These are phyloP conservation scores for Drosophila persimilis DNA, from an alignment of 1,140 invertebrate species.

Conservation along the genomic window DNA sequence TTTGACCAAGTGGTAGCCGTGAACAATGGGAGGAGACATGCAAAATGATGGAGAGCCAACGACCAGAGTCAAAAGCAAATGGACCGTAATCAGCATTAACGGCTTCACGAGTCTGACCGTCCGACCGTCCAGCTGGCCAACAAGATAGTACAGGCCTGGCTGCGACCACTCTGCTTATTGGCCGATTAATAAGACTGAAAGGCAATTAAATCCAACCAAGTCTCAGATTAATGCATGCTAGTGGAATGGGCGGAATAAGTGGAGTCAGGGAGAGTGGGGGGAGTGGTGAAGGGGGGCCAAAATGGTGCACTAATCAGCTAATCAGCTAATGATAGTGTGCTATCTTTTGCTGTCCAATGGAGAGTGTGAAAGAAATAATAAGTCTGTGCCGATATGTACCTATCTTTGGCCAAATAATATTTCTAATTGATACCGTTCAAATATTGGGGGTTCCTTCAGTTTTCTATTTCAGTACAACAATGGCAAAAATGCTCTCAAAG, in stretches of 20 bases:
- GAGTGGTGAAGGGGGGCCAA: conserved; percentile 23
- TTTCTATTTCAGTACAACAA: no score
- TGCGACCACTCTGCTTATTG: conserved; percentile 40
- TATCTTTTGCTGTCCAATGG: conserved; percentile 2
- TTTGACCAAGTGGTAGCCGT: conserved; percentile 5
- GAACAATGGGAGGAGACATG: conserved; percentile 16
- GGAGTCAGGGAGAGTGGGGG: not conserved
- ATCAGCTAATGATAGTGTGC: conserved; percentile 34
- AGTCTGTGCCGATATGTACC: no score
- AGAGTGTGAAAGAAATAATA: no score
- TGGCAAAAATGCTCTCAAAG: no score
- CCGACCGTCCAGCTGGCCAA: not conserved
- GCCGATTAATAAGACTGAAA: conserved; percentile 54
- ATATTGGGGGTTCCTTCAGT: no score
- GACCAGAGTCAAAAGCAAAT: conserved; percentile 43
- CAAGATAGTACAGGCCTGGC: no score
- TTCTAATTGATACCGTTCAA: no score
- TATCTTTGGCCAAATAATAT: no score
- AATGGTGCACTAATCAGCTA: conserved; percentile 28
- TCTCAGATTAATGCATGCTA: not conserved
- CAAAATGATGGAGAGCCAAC: conserved; percentile 37
- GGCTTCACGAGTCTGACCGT: conserved; percentile 24
- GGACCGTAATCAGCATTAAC: conserved; percentile 53
- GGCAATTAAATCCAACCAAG: conserved; percentile 30
- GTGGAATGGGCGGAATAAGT: not conserved